phyloP scores from a whole-genome alignment of 2,797 vertebrate genomes.

The Euthynnus affinis region DNA sequence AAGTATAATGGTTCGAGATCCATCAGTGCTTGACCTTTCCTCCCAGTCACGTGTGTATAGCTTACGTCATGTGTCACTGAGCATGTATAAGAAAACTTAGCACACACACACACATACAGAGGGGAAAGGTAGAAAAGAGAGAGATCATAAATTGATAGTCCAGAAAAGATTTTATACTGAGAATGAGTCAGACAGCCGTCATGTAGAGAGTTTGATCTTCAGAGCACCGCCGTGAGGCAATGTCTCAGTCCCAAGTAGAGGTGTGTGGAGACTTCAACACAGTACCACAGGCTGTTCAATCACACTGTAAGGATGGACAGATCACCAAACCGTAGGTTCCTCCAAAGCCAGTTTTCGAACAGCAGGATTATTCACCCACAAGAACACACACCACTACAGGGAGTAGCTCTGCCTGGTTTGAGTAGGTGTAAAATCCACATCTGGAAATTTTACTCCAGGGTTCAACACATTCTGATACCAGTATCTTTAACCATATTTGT shows the following conservation, averaged over 20 bases:
- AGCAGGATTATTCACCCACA: constrained; percentile 5
- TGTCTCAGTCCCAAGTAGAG: constrained; percentile 46
- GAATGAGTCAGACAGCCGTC: constrained; percentile 60
- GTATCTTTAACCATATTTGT: constrained; percentile 38
- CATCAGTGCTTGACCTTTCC: constrained; percentile 21
- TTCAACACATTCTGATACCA: constrained; percentile 18
- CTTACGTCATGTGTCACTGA: not conserved
- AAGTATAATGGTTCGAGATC: constrained; percentile 19
- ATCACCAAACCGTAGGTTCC: constrained; percentile 50
- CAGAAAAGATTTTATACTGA: constrained; percentile 52
- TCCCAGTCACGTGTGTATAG: not conserved
- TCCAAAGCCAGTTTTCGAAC: constrained; percentile 20
- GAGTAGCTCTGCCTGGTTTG: constrained; percentile 23
- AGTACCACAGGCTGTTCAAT: constrained; percentile 44
- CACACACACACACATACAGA: constrained; percentile 18
- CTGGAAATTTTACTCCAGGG: constrained; percentile 31
- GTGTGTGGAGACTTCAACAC: constrained; percentile 47
- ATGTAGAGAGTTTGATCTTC: constrained; percentile 66
- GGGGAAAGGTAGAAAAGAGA: not conserved
- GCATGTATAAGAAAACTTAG: not conserved
- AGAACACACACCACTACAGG: constrained; percentile 28
- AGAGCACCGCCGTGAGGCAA: constrained; percentile 47
- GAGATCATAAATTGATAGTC: constrained; percentile 29
- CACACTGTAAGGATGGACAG: constrained; percentile 30
- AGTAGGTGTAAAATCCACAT: constrained; percentile 49